A percentile compares a stretch with the other conserved stretches of the same genome.
Conservation (phyloP, 2,888 invertebrate species). For the Archips xylosteana region DNA sequence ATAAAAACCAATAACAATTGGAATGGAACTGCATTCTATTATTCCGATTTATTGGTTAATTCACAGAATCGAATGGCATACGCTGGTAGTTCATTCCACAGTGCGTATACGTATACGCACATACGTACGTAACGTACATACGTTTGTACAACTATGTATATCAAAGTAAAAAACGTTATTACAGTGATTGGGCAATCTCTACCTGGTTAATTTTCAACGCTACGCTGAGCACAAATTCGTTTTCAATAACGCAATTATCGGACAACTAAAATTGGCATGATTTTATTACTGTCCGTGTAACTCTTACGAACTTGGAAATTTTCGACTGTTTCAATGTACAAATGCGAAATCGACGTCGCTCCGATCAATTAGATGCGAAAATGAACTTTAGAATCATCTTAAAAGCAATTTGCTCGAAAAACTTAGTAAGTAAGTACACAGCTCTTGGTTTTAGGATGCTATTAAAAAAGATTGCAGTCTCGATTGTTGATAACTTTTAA, state of each 20-base stretch:
- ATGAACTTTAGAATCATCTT: background rate
- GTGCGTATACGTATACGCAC: background rate
- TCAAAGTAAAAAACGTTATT: background rate
- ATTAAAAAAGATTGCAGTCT: background rate
- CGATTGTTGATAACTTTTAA: background rate
- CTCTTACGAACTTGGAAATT: background rate
- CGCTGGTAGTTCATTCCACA: background rate
- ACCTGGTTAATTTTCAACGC: slow-evolving; percentile 45
- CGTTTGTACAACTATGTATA: background rate
- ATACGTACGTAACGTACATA: background rate
- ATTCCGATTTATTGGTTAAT: no score
- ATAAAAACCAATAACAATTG: no score
- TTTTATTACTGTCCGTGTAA: slow-evolving; percentile 19
- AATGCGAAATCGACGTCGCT: background rate
- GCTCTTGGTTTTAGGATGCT: background rate
- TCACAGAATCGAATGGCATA: background rate
- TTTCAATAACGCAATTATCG: slow-evolving; percentile 43
- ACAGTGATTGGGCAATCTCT: slow-evolving; percentile 32
- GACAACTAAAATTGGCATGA: slow-evolving; percentile 24
- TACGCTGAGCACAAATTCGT: slow-evolving; percentile 42
- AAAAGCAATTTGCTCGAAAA: background rate
- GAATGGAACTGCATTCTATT: no score
- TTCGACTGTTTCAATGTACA: background rate
- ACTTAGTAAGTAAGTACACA: background rate
- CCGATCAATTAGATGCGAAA: background rate